Evolutionary conservation across 2,113 vertebrate species (phyloP), one percentile per base, ranked within the genome.

Genomic region (Heliornis fulica): DNA sequence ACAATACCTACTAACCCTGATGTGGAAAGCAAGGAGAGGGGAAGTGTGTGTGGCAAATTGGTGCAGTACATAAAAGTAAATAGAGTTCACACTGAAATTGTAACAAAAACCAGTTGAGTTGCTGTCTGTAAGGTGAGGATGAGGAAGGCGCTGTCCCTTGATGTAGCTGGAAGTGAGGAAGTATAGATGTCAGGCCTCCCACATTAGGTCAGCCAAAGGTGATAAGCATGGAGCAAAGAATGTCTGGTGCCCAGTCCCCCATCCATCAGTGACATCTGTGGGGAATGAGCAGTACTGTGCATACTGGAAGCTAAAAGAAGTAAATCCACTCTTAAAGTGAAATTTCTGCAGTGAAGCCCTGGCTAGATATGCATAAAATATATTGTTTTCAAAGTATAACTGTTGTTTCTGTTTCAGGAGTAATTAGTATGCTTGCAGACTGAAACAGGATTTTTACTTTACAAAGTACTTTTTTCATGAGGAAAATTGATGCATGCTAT

Each of bases 161-260:
- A 11, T 6, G 1, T 16, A 45, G 36, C 38, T 77, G 80, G 32
- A 29, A 34, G 84, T 26, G 40, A 65, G 80, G 84, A 71, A 40
- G n/a, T 57, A 29, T 40, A 43, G 38, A 31, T 81, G 61, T 60
- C 18, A 36, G 25, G 60, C 53, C 57, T 76, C 40, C 51, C 32
- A 20, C 15, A 1, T 38, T 14, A 48, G 51, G 45, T 76, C 50
- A 60, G 51, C 32, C 46, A 19, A 45, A 34, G 45, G 17, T 66
- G 51, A 17, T 34, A 40, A 43, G 45, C 3, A 1, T 61, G 59
- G 51, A 87, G 59, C 46, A 54, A 43, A 65, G 64, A 71, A 53
- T 4, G 0, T 43, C 60, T 1, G 4, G 34, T 2, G 0, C 38
- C 0, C 6, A 59, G 59, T 48, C 26, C 7, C 0, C 43, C 43